A percentile compares a stretch with the other conserved stretches of the same genome.
These are phyloP conservation scores for Dione vanillae DNA, from an alignment of 2,888 invertebrate genomes.

Conservation along the genomic window DNA sequence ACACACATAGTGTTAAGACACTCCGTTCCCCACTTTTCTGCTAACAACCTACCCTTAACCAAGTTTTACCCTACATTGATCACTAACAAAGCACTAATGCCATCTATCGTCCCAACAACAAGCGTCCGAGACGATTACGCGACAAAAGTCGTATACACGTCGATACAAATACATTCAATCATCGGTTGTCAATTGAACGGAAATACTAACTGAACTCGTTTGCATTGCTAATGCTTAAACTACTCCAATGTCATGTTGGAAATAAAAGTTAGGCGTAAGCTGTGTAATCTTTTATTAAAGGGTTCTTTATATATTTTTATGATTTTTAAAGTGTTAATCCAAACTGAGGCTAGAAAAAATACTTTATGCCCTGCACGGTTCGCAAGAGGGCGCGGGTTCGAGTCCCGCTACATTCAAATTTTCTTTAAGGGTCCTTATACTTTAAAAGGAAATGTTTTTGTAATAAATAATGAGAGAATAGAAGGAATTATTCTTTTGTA, in stretches of 20 bases:
- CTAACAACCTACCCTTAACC: not conserved
- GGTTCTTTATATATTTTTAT: not conserved
- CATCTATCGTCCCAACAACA: conserved; percentile 50
- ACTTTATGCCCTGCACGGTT: too few relatives aligned
- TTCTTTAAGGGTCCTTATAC: too few relatives aligned
- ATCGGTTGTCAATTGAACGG: conserved; percentile 72
- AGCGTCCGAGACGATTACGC: conserved; percentile 56
- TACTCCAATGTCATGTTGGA: conserved; percentile 70
- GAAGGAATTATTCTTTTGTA: too few relatives aligned
- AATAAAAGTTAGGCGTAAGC: conserved; percentile 40
- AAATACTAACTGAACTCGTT: conserved; percentile 58
- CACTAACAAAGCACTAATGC: conserved; percentile 40
- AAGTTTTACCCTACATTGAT: too few relatives aligned
- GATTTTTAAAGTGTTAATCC: not conserved
- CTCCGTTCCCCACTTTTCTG: not conserved
- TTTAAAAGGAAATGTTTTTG: too few relatives aligned
- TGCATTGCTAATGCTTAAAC: conserved; percentile 76
- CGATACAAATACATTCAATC: conserved; percentile 59
- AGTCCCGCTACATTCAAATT: too few relatives aligned
- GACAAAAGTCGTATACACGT: conserved; percentile 55
- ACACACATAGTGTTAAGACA: not conserved
- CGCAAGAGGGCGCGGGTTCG: too few relatives aligned
- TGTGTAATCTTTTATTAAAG: not conserved
- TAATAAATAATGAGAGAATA: too few relatives aligned
- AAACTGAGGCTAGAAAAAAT: too few relatives aligned